Percentiles rank a stretch among this genome's conserved stretches.
These are phyloP conservation scores for Sorex maritimensis DNA, from an alignment of 2,797 vertebrate species.

Conservation along the genomic window DNA sequence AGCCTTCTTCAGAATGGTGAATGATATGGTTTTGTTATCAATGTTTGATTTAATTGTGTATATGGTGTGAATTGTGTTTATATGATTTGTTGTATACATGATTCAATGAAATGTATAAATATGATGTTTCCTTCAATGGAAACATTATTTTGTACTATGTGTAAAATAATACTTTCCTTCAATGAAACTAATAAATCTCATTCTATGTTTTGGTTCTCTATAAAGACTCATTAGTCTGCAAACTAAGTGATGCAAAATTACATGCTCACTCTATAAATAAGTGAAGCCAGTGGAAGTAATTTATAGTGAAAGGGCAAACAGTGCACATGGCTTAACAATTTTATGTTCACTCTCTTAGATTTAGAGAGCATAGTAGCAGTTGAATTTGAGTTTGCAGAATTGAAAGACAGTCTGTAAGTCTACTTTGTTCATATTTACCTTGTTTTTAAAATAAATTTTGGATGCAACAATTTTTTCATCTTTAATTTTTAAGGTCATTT, in stretches of 20 bases:
- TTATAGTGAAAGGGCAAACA: rapidly evolving
- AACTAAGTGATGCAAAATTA: not conserved
- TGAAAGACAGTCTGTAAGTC: not conserved
- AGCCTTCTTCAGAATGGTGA: not conserved
- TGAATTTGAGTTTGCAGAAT: not conserved
- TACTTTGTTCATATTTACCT: no score
- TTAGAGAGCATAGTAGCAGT: not conserved
- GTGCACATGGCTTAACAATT: not conserved
- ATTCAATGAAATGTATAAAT: not conserved
- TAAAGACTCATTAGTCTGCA: not conserved
- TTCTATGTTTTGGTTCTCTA: not conserved
- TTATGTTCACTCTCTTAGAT: rapidly evolving
- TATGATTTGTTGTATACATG: not conserved
- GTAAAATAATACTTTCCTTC: no score
- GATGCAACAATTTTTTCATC: no score
- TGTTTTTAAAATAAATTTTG: no score
- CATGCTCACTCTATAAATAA: not conserved
- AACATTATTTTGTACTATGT: no score
- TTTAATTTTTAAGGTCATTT: no score
- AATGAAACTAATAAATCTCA: no score
- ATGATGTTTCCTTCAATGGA: not conserved
- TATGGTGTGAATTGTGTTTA: not conserved
- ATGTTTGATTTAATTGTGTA: not conserved
- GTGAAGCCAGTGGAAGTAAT: not conserved
- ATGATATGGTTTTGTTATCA: not conserved